A percentile compares a stretch with the other conserved stretches of the same genome.
These are phyloP conservation scores for Drosophila trapezifrons DNA, from an alignment of 1,140 invertebrate species.

Conservation along the genomic window DNA sequence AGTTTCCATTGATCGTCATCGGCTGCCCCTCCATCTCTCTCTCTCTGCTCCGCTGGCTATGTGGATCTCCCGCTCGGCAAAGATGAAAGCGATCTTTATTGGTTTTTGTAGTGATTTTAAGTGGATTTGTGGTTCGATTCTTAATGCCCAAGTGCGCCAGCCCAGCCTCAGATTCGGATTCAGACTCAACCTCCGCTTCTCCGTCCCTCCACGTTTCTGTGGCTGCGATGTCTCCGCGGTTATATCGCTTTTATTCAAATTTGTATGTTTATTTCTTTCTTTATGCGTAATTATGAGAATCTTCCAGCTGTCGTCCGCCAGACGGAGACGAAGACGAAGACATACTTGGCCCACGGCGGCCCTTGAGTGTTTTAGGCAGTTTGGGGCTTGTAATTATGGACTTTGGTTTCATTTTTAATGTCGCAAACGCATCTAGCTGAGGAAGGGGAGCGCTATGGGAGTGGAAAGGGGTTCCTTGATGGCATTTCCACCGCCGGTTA, in stretches of 20 bases:
- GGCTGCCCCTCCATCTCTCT: constrained; percentile 2
- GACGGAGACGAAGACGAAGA: constrained; percentile 54
- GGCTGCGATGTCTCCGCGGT: constrained; percentile 58
- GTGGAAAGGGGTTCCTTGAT: constrained; percentile 20
- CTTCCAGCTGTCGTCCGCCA: constrained; percentile 51
- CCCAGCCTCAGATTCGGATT: constrained; percentile 30
- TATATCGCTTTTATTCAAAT: constrained; percentile 81
- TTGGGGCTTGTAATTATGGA: constrained; percentile 69
- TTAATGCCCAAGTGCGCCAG: constrained; percentile 79
- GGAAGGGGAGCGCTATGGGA: neutral
- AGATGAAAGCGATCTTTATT: constrained; percentile 80
- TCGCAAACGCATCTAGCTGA: constrained; percentile 58
- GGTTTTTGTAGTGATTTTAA: constrained; percentile 82
- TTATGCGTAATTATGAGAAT: constrained; percentile 78
- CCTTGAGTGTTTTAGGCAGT: constrained; percentile 72
- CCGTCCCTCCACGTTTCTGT: constrained; percentile 11
- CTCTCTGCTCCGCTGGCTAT: constrained; percentile 3
- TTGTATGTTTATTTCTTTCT: constrained; percentile 79
- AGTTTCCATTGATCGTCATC: constrained; percentile 73
- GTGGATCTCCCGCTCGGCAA: constrained; percentile 55
- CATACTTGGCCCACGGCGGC: constrained; percentile 32
- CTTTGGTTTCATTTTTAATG: constrained; percentile 63
- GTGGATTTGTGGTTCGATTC: constrained; percentile 82
- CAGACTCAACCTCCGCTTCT: constrained; percentile 6
- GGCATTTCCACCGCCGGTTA: constrained; percentile 21